These are phyloP conservation scores for Channa maculata DNA, from an alignment of 2,113 vertebrate species.

Conservation along the genomic window DNA sequence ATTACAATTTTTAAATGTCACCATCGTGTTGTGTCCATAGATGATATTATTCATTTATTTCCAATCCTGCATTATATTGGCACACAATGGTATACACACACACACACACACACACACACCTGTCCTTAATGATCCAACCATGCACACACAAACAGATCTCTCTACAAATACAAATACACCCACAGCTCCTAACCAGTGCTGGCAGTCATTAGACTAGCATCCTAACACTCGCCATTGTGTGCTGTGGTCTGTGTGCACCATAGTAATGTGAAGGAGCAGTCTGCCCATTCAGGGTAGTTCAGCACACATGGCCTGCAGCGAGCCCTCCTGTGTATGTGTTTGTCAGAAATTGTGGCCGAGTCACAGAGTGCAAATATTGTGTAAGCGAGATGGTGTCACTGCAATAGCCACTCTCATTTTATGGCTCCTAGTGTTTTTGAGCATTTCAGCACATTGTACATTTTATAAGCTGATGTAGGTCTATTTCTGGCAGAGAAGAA, in stretches of 20 bases:
- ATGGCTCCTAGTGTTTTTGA: slow-evolving; percentile 53
- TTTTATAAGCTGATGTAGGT: slow-evolving; percentile 62
- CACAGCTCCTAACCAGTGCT: slow-evolving; percentile 23
- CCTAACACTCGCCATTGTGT: slow-evolving; percentile 19
- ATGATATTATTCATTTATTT: no score
- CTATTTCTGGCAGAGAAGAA: slow-evolving; percentile 53
- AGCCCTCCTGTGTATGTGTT: slow-evolving; percentile 6
- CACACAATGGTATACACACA: neutral
- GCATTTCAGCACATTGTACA: slow-evolving; percentile 55
- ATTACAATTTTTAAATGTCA: no score
- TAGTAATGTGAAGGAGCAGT: slow-evolving; percentile 51
- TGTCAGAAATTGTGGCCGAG: slow-evolving; percentile 25
- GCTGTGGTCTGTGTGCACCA: slow-evolving; percentile 13
- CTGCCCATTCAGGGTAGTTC: slow-evolving; percentile 20
- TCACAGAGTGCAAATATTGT: slow-evolving; percentile 36
- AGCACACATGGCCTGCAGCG: slow-evolving; percentile 24
- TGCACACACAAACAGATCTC: neutral
- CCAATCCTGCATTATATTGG: no score
- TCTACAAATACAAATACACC: neutral
- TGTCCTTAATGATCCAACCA: neutral
- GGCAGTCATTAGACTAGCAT: slow-evolving; percentile 22
- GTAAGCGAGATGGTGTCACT: slow-evolving; percentile 67
- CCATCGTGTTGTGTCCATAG: no score
- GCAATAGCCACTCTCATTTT: slow-evolving; percentile 48
- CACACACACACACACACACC: slow-evolving; percentile 3